phyloP scores from a whole-genome alignment of 2,888 invertebrate species.

The Oscheius onirici region DNA sequence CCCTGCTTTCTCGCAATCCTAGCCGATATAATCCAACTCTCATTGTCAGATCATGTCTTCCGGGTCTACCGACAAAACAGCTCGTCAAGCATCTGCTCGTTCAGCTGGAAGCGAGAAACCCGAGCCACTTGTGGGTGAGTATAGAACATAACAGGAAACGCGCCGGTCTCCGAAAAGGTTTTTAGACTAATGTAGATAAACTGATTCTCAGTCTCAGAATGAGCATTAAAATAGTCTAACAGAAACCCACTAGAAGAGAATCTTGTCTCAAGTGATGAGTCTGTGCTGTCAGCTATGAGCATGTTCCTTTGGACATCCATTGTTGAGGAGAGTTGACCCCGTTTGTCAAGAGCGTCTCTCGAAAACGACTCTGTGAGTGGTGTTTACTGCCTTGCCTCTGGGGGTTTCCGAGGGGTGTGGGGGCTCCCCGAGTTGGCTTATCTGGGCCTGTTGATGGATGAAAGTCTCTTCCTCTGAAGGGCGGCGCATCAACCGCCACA shows the following conservation, averaged over 20 bases:
- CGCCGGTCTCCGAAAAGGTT: neutral
- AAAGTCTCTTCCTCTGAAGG: neutral
- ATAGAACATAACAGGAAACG: neutral
- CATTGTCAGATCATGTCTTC: conserved; percentile 21
- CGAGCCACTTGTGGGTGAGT: conserved; percentile 26
- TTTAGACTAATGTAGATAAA: conserved; percentile 25
- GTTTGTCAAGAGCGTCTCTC: no score
- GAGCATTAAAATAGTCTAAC: neutral
- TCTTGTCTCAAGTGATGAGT: neutral
- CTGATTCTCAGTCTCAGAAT: conserved; percentile 22
- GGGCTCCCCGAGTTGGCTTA: conserved; percentile 13
- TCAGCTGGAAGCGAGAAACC: conserved; percentile 11
- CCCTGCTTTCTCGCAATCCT: neutral
- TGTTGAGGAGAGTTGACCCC: conserved; percentile 4
- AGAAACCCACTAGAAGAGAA: no score
- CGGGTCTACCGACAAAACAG: conserved; percentile 17
- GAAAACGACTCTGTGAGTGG: neutral
- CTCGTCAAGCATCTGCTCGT: conserved; percentile 25
- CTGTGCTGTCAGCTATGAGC: neutral
- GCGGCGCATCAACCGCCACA: neutral
- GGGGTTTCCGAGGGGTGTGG: neutral
- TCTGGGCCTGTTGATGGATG: conserved; percentile 32
- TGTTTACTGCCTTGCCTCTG: conserved; percentile 12
- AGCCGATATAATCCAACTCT: neutral
- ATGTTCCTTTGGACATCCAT: neutral